A percentile compares a stretch with the other conserved stretches of the same genome.
These are phyloP conservation scores for Polydrusus tereticollis DNA, from an alignment of 2,888 invertebrate species.

Conservation along the genomic window DNA sequence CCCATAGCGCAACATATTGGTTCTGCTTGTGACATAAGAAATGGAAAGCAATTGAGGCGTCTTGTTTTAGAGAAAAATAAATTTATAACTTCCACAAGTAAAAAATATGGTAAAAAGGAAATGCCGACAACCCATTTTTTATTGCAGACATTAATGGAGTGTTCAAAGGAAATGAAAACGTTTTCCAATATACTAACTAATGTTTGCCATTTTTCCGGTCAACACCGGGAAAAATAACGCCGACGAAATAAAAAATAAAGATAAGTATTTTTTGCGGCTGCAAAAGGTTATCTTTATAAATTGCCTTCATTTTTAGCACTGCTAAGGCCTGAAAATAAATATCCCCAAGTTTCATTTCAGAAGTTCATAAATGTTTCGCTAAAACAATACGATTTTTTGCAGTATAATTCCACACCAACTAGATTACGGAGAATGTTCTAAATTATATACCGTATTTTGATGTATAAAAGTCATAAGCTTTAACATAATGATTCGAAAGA, in stretches of 20 bases:
- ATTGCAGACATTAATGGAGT: constrained; percentile 26
- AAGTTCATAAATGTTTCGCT: background rate
- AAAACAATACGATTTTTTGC: background rate
- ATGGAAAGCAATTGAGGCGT: background rate
- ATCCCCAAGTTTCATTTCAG: background rate
- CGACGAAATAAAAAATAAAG: background rate
- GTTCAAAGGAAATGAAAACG: constrained; percentile 22
- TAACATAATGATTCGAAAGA: too few relatives aligned
- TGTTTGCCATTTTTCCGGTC: constrained; percentile 14
- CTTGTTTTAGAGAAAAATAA: constrained; percentile 9
- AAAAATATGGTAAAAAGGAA: constrained; percentile 10
- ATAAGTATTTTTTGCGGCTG: background rate
- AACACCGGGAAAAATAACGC: constrained; percentile 11
- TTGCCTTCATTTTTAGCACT: background rate
- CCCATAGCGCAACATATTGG: background rate
- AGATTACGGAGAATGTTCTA: too few relatives aligned
- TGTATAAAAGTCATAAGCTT: too few relatives aligned
- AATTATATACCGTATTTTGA: too few relatives aligned
- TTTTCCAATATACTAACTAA: constrained; percentile 18
- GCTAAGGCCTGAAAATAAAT: background rate
- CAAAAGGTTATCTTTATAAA: background rate
- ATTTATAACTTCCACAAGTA: constrained; percentile 12
- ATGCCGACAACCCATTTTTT: constrained; percentile 29
- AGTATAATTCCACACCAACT: background rate
- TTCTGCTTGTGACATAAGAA: constrained; percentile 2